Evolutionary conservation across 2,113 vertebrate genomes (phyloP).

Genomic region (Corythornis cristatus): DNA sequence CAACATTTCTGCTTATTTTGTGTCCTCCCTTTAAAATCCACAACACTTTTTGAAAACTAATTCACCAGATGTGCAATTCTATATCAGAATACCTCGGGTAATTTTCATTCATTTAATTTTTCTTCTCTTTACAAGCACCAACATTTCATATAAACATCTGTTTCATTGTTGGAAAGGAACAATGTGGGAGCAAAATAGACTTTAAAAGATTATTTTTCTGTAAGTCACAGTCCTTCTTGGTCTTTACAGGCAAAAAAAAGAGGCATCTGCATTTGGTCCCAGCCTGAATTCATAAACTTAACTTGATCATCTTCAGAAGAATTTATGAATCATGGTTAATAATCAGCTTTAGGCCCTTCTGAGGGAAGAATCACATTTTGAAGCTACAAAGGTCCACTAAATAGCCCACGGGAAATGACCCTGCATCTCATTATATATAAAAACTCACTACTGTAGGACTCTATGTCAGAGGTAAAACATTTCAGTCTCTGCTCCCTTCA

Average conservation of each 20-base stretch:
- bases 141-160: neutral
- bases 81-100: neutral
- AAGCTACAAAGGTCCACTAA: constrained; percentile 87
- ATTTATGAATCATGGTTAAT: constrained; percentile 89
- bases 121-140: neutral
- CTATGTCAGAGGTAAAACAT: constrained; percentile 71
- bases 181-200: neutral
- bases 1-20: rapidly evolving
- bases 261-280: constrained; percentile 66
- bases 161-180: neutral
- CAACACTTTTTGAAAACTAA: neutral
- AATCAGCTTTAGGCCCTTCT: constrained; percentile 88
- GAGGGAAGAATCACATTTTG: constrained; percentile 82
- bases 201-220: neutral
- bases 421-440: constrained; percentile 79
- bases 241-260: constrained; percentile 53
- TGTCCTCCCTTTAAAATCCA: neutral
- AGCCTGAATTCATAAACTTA: constrained; percentile 80
- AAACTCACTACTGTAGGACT: constrained; percentile 55
- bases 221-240: neutral
- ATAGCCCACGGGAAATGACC: constrained; percentile 87
- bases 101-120: neutral
- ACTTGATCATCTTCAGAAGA: constrained; percentile 83
- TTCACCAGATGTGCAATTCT: neutral
- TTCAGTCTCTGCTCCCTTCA: constrained; percentile 65